Evolutionary conservation across 2,113 vertebrate genomes (phyloP).

Genomic region (human): DNA sequence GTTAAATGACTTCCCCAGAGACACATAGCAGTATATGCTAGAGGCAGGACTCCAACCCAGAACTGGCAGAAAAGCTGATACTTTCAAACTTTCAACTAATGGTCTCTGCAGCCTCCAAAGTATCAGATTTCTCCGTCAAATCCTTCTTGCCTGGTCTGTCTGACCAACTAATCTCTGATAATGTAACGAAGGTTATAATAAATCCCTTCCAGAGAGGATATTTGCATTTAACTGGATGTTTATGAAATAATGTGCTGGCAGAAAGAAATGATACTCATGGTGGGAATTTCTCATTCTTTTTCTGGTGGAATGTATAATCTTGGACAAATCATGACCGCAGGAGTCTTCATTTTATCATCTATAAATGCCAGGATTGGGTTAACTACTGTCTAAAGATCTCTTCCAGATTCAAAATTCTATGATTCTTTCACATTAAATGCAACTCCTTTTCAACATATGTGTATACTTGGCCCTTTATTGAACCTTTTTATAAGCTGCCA

Average conservation of each 20-base stretch:
- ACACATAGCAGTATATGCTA: background rate
- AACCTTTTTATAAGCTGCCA: background rate
- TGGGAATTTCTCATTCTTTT: background rate
- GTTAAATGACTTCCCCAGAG: background rate
- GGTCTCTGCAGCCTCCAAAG: background rate
- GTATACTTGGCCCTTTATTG: background rate
- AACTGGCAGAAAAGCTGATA: background rate
- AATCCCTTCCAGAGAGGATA: background rate
- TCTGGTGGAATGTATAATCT: background rate
- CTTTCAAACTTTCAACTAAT: background rate
- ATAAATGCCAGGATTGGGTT: constrained; percentile 33
- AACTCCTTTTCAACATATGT: background rate
- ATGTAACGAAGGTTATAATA: background rate
- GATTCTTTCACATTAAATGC: constrained; percentile 15
- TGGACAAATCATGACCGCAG: background rate
- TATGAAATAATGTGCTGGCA: constrained; percentile 11
- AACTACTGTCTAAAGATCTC: constrained; percentile 2
- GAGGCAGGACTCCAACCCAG: background rate
- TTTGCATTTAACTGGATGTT: background rate
- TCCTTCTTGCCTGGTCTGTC: background rate
- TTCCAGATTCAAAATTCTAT: background rate
- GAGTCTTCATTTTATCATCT: constrained; percentile 11
- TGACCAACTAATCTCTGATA: background rate
- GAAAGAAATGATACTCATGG: constrained; percentile 1
- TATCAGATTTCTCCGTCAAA: background rate